Base-by-base conservation (phyloP, 2,113 vertebrate species). In the Syngnathus floridae region DNA sequence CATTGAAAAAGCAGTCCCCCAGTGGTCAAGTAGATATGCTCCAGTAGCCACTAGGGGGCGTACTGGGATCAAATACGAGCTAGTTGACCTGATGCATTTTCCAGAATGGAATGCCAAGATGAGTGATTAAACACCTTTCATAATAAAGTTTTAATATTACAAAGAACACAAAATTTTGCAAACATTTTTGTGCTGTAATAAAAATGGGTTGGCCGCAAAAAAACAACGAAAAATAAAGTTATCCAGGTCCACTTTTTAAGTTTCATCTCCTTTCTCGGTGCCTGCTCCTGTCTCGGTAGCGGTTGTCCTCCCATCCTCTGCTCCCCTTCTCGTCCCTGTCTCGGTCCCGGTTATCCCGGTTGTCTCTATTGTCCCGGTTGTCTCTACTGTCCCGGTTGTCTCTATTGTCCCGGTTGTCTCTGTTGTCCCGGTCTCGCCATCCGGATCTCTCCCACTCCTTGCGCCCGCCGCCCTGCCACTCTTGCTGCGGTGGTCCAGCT, bases 341-440 rank as follows among this genome's bases (percentile, higher is more conserved):
- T 88, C 38, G 86, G 88, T 92, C 90, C 13, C 92, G 83, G 76
- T 74, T 82, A 73, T 88, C 93, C 87, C 81, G 91, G 79, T 46
- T 91, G 26, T 31, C 90, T 12, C 92, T 83, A 76, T 74, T 82
- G 72, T 89, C 93, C 88, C 82, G 91, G 79, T 46, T 91, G 22
- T 93, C 91, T 43, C 92, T 83, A 77, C 73, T 82, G 74, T 89
- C 93, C 87, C 82, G 91, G 81, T 48, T 22, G 26, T 31, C 90
- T 12, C 92, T 82, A 75, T 74, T 82, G 72, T 89, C 93, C 88
- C 82, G 91, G 79, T 46, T 91, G 22, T 93, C 91, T 43, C 92
- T 83, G 77, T 74, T 82, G 74, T 89, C 93, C 87, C 82, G 91
- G 81, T 48, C 92, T 83, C 81, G 89, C 68, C 0, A 78, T 11